Conservation (phyloP, 2,797 vertebrate species). For the Mareca strepera region DNA sequence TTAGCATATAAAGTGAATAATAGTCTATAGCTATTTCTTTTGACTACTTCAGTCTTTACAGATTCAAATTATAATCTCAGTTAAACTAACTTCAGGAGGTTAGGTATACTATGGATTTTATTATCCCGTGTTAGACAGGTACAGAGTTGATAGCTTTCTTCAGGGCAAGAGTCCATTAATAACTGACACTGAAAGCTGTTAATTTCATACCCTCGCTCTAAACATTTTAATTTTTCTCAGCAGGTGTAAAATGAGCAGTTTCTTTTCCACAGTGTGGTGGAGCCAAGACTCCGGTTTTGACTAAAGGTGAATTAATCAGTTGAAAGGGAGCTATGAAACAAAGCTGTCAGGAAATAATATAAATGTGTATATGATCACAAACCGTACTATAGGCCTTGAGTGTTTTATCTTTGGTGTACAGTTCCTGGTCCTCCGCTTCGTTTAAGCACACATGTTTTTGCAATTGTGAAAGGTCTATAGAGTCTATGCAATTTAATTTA, state of each 20-base stretch:
- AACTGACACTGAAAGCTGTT: not conserved
- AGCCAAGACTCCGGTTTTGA: slow-evolving; percentile 29
- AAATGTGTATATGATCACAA: not conserved
- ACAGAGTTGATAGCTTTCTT: slow-evolving; percentile 29
- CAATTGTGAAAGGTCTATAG: not conserved
- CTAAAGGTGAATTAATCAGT: not conserved
- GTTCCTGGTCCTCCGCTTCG: not conserved
- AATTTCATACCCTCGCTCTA: slow-evolving; percentile 39
- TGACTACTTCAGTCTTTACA: slow-evolving; percentile 56
- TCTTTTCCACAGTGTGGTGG: not conserved
- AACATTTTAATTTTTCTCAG: slow-evolving; percentile 32
- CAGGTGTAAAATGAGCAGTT: not conserved
- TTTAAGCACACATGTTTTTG: not conserved
- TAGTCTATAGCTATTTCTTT: slow-evolving; percentile 65
- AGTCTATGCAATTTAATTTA: not conserved
- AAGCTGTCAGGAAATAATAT: not conserved
- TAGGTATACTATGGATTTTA: slow-evolving; percentile 48
- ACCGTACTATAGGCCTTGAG: not conserved
- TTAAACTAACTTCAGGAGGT: slow-evolving; percentile 67
- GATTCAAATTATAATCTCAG: slow-evolving; percentile 65
- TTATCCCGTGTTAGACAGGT: slow-evolving; percentile 38
- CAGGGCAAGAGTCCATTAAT: not conserved
- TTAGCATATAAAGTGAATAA: slow-evolving; percentile 27
- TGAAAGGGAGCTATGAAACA: not conserved
- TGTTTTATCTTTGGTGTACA: not conserved